Evolutionary conservation across 2,888 invertebrate genomes (phyloP).

Genomic region (Empis stercorea): DNA sequence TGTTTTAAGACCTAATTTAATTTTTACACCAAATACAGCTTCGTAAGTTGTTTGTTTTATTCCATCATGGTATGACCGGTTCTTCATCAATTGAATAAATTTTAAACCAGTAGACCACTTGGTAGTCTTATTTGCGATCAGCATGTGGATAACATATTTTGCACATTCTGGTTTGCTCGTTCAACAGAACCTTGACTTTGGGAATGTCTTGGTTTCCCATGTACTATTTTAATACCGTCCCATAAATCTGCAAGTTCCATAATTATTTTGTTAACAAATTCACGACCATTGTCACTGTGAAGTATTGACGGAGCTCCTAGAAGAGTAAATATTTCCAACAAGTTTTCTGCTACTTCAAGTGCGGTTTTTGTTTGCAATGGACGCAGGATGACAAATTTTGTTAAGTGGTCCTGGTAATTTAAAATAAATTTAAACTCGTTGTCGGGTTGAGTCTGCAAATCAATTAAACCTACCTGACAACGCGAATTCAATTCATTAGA

Average conservation of each 20-base stretch:
- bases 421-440: conserved; percentile 3
- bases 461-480: conserved; percentile 5
- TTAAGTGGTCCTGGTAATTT: conserved; percentile 5
- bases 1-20: conserved; percentile 9
- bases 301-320: no score
- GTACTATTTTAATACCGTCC: no score
- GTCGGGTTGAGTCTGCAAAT: conserved; percentile 2
- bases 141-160: conserved; percentile 28
- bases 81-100: conserved; percentile 33
- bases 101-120: no score
- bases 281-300: no score
- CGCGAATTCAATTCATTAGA: background rate
- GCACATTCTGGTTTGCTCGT: conserved; percentile 25
- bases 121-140: no score
- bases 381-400: conserved; percentile 5
- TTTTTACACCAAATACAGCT: conserved; percentile 24
- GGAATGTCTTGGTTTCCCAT: no score
- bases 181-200: conserved; percentile 24
- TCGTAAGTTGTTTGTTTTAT: conserved; percentile 26
- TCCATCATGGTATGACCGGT: conserved; percentile 25
- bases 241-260: no score
- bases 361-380: conserved; percentile 1
- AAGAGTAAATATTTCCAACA: no score
- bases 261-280: no score
- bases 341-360: no score